Conservation (phyloP, 1,140 invertebrate species). For the Rhopalosiphum padi region DNA sequence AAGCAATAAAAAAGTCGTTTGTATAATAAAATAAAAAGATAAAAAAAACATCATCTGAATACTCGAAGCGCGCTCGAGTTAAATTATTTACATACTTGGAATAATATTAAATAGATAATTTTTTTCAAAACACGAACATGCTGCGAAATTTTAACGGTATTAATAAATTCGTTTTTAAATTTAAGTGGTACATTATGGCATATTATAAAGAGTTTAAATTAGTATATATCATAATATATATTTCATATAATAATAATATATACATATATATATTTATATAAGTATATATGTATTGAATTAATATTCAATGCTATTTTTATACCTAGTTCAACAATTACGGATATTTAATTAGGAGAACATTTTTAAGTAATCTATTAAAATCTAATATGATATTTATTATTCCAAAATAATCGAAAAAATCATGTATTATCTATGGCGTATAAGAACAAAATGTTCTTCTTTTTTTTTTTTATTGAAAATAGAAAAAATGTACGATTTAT, state of each 20-base stretch:
- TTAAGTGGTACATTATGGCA: background rate
- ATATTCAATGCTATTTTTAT: background rate
- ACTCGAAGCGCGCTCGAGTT: background rate
- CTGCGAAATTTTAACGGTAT: background rate
- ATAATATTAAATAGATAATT: background rate
- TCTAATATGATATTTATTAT: no score
- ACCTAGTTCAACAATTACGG: background rate
- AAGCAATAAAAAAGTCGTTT: conserved; percentile 30
- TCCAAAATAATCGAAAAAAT: background rate
- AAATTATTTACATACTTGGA: background rate
- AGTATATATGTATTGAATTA: no score
- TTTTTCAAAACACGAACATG: background rate
- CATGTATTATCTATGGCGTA: background rate
- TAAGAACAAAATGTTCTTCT: background rate
- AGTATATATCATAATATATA: background rate
- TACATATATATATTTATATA: background rate
- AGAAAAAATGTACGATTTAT: background rate
- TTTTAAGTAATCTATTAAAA: background rate
- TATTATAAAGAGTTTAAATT: background rate
- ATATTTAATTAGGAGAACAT: background rate
- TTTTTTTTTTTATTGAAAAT: background rate
- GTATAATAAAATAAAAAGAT: conserved; percentile 22
- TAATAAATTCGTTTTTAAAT: background rate
- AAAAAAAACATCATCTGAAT: background rate
- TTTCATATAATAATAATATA: background rate